These are phyloP conservation scores for Incurvaria masculella DNA, from an alignment of 2,888 invertebrate genomes.

Conservation along the genomic window DNA sequence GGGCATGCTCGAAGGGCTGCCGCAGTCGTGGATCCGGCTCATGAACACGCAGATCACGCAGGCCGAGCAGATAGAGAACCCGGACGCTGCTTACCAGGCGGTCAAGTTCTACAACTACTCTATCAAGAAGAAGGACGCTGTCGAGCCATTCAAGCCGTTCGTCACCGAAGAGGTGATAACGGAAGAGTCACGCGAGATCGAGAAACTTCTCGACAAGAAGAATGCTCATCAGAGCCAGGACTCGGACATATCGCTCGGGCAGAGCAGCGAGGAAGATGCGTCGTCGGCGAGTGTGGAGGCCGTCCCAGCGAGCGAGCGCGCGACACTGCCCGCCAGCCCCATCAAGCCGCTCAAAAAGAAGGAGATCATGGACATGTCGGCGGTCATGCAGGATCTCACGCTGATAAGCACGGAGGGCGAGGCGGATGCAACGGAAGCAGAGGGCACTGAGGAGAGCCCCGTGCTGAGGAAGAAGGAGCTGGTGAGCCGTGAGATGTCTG, in stretches of 20 bases:
- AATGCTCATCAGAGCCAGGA: conserved; percentile 67
- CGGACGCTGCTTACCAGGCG: conserved; percentile 86
- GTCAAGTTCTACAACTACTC: conserved; percentile 88
- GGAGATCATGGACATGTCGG: conserved; percentile 32
- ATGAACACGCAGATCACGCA: conserved; percentile 81
- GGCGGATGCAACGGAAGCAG: neutral
- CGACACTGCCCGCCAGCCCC: conserved; percentile 57
- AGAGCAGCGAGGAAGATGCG: conserved; percentile 53
- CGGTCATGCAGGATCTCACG: conserved; percentile 40
- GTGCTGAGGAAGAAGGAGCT: conserved; percentile 60
- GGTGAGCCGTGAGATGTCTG: conserved; percentile 55
- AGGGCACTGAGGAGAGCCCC: conserved; percentile 53
- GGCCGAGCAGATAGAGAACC: conserved; percentile 86
- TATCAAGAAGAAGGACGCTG: conserved; percentile 74
- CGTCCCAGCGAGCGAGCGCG: conserved; percentile 35
- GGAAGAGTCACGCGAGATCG: conserved; percentile 80
- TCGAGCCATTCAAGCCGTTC: conserved; percentile 73
- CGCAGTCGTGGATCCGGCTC: conserved; percentile 75
- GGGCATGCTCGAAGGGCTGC: conserved; percentile 83
- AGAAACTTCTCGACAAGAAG: conserved; percentile 70
- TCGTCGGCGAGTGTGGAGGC: conserved; percentile 35
- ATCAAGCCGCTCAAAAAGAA: conserved; percentile 39
- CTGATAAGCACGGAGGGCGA: conserved; percentile 23
- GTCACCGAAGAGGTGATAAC: conserved; percentile 78
- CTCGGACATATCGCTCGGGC: conserved; percentile 49